A percentile compares a stretch with the other conserved stretches of the same genome.
These are phyloP conservation scores for Alouatta palliata DNA, from an alignment of 2,113 vertebrate species.

Conservation along the genomic window DNA sequence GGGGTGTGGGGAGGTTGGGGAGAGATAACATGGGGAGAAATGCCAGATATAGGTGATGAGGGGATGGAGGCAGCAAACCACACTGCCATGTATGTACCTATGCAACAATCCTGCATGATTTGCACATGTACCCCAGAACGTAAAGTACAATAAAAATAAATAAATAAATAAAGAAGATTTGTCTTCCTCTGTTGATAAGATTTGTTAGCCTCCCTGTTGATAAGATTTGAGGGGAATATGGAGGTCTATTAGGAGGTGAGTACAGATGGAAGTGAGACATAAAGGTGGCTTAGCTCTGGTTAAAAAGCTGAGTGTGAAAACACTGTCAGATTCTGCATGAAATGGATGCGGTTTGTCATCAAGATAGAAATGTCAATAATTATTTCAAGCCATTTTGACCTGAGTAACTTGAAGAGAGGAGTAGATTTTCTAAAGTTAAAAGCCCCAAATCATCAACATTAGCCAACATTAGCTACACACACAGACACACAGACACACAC, in stretches of 20 bases:
- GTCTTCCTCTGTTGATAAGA: no score
- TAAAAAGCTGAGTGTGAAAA: neutral
- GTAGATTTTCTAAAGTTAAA: neutral
- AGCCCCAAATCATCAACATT: no score
- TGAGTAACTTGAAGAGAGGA: neutral
- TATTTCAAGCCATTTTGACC: neutral
- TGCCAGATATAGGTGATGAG: no score
- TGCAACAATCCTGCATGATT: no score
- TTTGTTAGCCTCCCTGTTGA: neutral
- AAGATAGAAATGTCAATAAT: neutral
- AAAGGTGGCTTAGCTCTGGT: neutral
- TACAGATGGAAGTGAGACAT: neutral
- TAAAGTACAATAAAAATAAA: no score
- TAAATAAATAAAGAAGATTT: no score
- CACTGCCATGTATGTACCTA: no score
- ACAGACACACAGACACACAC: neutral
- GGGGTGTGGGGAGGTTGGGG: no score
- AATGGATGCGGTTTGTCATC: neutral
- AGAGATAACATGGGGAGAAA: no score
- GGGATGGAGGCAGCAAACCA: no score
- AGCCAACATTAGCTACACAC: neutral
- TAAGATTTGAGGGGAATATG: accelerated
- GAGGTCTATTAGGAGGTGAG: neutral
- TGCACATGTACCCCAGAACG: no score
- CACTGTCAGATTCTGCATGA: neutral